Base-by-base conservation (phyloP, 2,113 vertebrate species). In the crab-eating macaque (Macaca fascicularis) region DNA sequence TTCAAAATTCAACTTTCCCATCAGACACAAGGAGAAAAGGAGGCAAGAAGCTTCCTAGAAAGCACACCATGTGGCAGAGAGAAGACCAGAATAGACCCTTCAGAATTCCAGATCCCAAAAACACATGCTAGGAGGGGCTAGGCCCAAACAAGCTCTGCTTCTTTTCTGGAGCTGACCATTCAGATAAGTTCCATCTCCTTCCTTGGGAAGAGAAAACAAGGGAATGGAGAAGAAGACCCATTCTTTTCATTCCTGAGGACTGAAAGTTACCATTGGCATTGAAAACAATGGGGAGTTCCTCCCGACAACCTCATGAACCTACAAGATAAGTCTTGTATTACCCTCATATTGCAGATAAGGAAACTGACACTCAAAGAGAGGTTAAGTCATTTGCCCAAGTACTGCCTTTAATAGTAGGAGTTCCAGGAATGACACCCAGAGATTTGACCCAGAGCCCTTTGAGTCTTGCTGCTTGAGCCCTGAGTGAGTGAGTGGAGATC, bases 1-100 rank as follows among this genome's bases (percentile, higher is more conserved):
- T 8, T 59, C 40, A 1, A 86, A 93, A 78, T 95, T 86, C n/a
- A 64, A 19, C n/a, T 52, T 85, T 20, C 67, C 35, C n/a, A 76
- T 23, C 3, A 61, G 50, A 78, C 72, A 40, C 22, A 86, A 57
- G 38, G 14, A 55, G 14, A 86, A 25, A 8, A 79, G 11, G 64
- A 88, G 45, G 9, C 35, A 13, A 84, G n/a, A 8, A 30, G 7
- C 32, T 57, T 96, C 6, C 27, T 45, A 43, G 23, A 67, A 79
- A 86, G 1, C 19, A 50, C 35, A 38, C 14, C 4, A 1, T 0
- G 3, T 25, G 9, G 27, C 17, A 3, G 52, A 80, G 22, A 61
- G 59, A 32, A 55, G 72, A 14, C 22, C 43, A 64, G 59, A 40
- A 32, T 3, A 30, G 27, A 48, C 3, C 3, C 11, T 75, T 32